Percentiles rank a stretch among this genome's conserved stretches.
Evolutionary conservation across 2,797 vertebrate species (phyloP).

Genomic region (Sebastes diploproa): DNA sequence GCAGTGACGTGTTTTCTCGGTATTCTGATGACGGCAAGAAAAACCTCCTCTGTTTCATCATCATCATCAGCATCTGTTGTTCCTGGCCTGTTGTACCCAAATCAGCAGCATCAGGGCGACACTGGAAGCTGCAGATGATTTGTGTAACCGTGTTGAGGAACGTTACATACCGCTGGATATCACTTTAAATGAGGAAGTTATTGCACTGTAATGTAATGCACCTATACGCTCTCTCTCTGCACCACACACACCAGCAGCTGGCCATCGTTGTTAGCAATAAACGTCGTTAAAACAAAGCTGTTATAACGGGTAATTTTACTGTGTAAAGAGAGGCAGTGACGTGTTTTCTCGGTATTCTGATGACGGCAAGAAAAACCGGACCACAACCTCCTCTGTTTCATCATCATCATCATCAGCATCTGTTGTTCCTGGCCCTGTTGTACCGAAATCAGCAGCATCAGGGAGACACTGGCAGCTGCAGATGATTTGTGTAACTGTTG

Average conservation of each 20-base stretch:
- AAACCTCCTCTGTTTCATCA: slow-evolving; percentile 47
- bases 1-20: slow-evolving; percentile 66
- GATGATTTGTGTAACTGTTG: slow-evolving; percentile 71
- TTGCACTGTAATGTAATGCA: too few species aligned
- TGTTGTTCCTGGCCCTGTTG: slow-evolving; percentile 53
- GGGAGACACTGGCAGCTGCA: slow-evolving; percentile 61
- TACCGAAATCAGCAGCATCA: slow-evolving; percentile 38
- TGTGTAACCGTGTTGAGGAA: slow-evolving; percentile 68
- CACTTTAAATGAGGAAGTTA: too few species aligned
- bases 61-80: slow-evolving; percentile 56
- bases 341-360: slow-evolving; percentile 67
- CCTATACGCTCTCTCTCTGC: too few species aligned
- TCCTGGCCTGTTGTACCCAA: slow-evolving; percentile 41
- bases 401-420: slow-evolving; percentile 50
- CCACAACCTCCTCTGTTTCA: slow-evolving; percentile 49
- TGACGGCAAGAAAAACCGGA: slow-evolving; percentile 52
- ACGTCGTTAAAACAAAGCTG: neutral
- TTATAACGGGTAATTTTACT: neutral
- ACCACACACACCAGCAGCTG: too few species aligned
- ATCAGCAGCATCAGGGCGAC: slow-evolving; percentile 41
- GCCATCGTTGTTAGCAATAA: too few species aligned
- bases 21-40: slow-evolving; percentile 60
- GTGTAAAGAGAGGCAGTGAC: slow-evolving; percentile 42
- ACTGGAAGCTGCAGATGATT: slow-evolving; percentile 71
- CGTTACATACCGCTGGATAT: slow-evolving; percentile 1